Conservation (phyloP, 2,888 invertebrate species). For the Chrysolina oricalcia region DNA sequence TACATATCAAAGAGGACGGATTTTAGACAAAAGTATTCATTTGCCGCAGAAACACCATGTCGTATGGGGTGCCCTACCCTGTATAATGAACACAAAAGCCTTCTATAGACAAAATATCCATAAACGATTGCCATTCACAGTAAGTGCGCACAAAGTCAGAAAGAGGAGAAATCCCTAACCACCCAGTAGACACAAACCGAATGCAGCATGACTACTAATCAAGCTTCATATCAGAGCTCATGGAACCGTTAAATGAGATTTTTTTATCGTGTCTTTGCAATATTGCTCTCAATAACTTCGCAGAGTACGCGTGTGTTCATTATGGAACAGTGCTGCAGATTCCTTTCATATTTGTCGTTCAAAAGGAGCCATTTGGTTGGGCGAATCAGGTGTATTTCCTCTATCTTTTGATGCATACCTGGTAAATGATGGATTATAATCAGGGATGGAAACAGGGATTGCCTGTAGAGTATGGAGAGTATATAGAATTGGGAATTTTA, state of each 20-base stretch:
- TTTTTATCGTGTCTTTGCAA: constrained; percentile 15
- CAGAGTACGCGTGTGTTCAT: neutral
- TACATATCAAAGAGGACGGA: too few relatives aligned
- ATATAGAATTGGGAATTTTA: too few relatives aligned
- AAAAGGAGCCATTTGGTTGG: neutral
- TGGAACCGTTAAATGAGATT: constrained; percentile 12
- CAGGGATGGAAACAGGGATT: too few relatives aligned
- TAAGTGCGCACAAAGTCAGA: too few relatives aligned
- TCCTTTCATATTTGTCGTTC: neutral
- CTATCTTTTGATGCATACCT: neutral
- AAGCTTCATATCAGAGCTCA: neutral
- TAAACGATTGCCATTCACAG: too few relatives aligned
- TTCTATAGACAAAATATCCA: too few relatives aligned
- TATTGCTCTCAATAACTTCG: constrained; percentile 20
- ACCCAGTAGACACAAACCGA: neutral
- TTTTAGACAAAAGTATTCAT: too few relatives aligned
- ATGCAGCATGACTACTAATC: constrained; percentile 20
- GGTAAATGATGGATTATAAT: neutral
- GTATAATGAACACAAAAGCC: too few relatives aligned
- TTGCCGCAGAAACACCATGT: too few relatives aligned
- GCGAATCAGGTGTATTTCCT: neutral
- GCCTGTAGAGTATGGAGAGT: too few relatives aligned
- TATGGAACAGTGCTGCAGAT: neutral
- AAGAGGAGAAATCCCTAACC: neutral
- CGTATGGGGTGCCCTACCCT: too few relatives aligned